Evolutionary conservation across 2,113 vertebrate genomes (phyloP).

Genomic region (Tautogolabrus adspersus): DNA sequence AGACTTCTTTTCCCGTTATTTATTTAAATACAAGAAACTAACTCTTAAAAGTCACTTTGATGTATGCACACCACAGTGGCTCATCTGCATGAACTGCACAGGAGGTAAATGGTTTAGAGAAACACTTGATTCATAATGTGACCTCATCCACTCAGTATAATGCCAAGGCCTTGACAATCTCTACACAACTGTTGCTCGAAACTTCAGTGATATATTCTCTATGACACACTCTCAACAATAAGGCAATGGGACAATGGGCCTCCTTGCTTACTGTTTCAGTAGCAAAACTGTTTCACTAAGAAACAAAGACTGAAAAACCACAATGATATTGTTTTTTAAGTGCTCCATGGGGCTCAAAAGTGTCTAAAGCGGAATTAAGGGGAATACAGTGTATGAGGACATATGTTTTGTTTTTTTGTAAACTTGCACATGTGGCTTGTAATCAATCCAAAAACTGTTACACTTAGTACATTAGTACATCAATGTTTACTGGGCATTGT

Average conservation of each 20-base stretch:
- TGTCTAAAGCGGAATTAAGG: conserved; percentile 36
- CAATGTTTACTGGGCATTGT: conserved; percentile 12
- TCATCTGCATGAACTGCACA: conserved; percentile 29
- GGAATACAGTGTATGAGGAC: conserved; percentile 33
- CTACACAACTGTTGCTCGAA: conserved; percentile 45
- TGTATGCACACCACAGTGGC: conserved; percentile 42
- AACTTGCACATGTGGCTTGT: conserved; percentile 48
- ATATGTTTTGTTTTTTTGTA: conserved; percentile 40
- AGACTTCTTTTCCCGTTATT: conserved; percentile 9
- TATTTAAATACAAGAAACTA: conserved; percentile 32
- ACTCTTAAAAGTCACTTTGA: conserved; percentile 34
- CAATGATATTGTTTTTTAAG: neutral
- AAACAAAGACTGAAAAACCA: neutral
- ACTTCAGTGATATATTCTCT: conserved; percentile 27
- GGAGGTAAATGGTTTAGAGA: conserved; percentile 51
- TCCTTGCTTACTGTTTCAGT: conserved; percentile 71
- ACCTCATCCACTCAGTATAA: conserved; percentile 54
- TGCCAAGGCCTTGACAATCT: conserved; percentile 82
- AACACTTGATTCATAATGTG: conserved; percentile 45
- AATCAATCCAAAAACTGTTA: neutral
- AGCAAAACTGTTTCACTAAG: conserved; percentile 55
- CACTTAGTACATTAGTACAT: neutral
- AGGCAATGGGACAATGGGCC: conserved; percentile 80
- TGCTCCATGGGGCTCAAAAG: conserved; percentile 19
- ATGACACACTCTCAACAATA: conserved; percentile 25